Evolutionary conservation across 2,888 invertebrate species (phyloP).

Genomic region (Drosophila borealis): DNA sequence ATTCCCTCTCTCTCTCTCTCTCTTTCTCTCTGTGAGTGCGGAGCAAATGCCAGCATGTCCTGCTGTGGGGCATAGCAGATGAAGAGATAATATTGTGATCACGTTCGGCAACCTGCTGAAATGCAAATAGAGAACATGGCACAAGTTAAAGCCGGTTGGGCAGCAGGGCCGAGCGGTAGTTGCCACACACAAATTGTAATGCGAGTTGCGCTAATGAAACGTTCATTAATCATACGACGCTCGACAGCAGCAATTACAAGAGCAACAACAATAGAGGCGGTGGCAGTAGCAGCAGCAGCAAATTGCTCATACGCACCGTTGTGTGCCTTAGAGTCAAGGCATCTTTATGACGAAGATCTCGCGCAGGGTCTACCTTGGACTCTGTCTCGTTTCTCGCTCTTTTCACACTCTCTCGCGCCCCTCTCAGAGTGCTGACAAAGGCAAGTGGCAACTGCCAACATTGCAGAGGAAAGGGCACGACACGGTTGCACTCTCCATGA

Average conservation of each 20-base stretch:
- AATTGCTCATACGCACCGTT: slow-evolving; percentile 53
- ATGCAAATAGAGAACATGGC: slow-evolving; percentile 65
- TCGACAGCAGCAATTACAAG: slow-evolving; percentile 36
- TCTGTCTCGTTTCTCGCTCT: not conserved
- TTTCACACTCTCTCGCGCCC: not conserved
- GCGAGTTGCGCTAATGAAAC: slow-evolving; percentile 73
- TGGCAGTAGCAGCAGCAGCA: slow-evolving; percentile 18
- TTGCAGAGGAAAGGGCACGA: slow-evolving; percentile 18
- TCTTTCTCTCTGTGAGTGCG: slow-evolving; percentile 17
- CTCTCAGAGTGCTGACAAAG: slow-evolving; percentile 55
- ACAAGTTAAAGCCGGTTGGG: slow-evolving; percentile 2
- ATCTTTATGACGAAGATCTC: slow-evolving; percentile 21
- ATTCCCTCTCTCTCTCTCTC: not conserved
- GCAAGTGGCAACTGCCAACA: slow-evolving; percentile 64
- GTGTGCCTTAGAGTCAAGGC: slow-evolving; percentile 23
- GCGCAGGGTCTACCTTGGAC: not conserved
- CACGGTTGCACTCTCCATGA: slow-evolving; percentile 22
- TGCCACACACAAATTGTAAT: slow-evolving; percentile 49
- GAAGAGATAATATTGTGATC: slow-evolving; percentile 82
- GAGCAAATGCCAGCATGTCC: slow-evolving; percentile 49
- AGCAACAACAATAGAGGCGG: slow-evolving; percentile 5
- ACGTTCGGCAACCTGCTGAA: slow-evolving; percentile 78
- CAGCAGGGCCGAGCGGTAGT: slow-evolving; percentile 25
- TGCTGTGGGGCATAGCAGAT: slow-evolving; percentile 56
- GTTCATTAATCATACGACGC: slow-evolving; percentile 79